phyloP scores from a whole-genome alignment of 2,888 invertebrate species.

The Augiades crinisus region DNA sequence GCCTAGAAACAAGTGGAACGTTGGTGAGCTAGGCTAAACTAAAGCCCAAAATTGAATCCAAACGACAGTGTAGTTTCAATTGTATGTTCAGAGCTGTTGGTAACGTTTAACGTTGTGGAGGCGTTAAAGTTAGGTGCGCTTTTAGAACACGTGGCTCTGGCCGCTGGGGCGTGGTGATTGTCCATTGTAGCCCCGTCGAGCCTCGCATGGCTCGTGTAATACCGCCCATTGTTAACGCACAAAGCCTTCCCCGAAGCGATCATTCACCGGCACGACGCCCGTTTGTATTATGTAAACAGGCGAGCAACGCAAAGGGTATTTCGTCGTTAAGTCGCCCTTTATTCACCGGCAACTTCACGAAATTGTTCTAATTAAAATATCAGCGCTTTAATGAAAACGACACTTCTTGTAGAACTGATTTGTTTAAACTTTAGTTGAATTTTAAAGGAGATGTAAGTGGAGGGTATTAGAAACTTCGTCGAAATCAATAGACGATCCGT shows the following conservation, averaged over 20 bases:
- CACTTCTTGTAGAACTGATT: neutral
- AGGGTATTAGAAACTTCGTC: neutral
- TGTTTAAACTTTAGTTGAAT: neutral
- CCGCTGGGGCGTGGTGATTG: constrained; percentile 39
- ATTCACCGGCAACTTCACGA: constrained; percentile 3
- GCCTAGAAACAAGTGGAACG: too few relatives aligned
- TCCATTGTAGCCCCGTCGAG: constrained; percentile 35
- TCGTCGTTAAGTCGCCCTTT: constrained; percentile 1
- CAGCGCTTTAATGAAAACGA: neutral
- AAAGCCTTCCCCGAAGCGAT: constrained; percentile 27
- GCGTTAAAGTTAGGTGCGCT: neutral
- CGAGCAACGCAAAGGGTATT: neutral
- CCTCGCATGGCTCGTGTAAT: neutral
- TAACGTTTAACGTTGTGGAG: neutral
- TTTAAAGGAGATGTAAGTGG: neutral
- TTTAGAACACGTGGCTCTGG: constrained; percentile 21
- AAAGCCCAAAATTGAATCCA: neutral
- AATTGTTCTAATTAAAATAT: constrained; percentile 13
- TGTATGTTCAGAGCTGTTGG: neutral
- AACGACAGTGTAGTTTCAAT: neutral
- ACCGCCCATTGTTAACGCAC: constrained; percentile 35
- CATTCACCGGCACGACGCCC: neutral
- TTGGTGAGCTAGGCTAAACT: too few relatives aligned
- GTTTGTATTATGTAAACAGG: constrained; percentile 5
- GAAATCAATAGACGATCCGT: neutral